These are phyloP conservation scores for Cantharis rustica DNA, from an alignment of 2,888 invertebrate genomes.

Conservation along the genomic window DNA sequence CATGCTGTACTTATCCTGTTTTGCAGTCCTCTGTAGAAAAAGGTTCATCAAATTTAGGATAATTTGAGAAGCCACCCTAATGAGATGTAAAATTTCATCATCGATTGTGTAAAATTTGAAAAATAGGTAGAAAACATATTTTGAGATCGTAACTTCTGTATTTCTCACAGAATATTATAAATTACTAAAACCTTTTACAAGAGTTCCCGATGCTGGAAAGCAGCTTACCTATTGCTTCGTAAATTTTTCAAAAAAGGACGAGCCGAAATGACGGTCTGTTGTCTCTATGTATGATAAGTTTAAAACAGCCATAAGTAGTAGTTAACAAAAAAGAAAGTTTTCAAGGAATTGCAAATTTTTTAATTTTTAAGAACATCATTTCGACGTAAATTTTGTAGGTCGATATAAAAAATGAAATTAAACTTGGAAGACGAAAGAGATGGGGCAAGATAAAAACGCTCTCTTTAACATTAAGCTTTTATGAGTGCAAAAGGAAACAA, in stretches of 20 bases:
- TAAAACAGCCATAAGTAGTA: no score
- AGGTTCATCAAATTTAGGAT: no score
- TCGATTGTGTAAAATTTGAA: no score
- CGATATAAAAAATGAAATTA: constrained; percentile 11
- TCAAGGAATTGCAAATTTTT: neutral
- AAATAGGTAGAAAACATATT: no score
- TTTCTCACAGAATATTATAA: neutral
- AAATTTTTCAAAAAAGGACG: neutral
- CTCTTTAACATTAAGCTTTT: constrained; percentile 51
- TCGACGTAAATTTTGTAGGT: neutral
- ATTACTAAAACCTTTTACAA: neutral
- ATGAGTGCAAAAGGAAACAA: constrained; percentile 52
- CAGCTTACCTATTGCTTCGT: neutral
- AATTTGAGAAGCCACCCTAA: no score
- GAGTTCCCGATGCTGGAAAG: neutral
- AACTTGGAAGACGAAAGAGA: constrained; percentile 18
- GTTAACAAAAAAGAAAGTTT: neutral
- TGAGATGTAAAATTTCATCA: no score
- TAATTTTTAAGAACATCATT: neutral
- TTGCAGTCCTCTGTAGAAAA: no score
- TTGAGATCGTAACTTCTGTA: neutral
- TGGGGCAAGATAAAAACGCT: constrained; percentile 46
- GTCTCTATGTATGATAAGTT: no score
- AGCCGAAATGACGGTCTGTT: neutral
- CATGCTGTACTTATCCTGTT: no score